Percentiles rank a stretch among this genome's conserved stretches.
Conservation (phyloP, 2,113 vertebrate species). For the Empidonax alnorum region DNA sequence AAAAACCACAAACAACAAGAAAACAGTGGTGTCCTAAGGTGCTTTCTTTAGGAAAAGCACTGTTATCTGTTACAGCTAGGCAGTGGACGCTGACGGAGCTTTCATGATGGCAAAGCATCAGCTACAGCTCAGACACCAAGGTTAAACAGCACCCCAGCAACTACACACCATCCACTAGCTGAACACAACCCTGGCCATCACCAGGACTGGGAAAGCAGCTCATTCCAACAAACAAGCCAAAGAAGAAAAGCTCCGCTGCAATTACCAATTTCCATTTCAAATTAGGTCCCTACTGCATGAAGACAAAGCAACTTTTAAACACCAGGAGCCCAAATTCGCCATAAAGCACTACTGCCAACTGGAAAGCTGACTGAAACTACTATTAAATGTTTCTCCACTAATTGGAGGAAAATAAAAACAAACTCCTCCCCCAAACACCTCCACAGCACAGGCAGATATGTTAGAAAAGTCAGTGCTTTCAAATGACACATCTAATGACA, state of each 20-base stretch:
- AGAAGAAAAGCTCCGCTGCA: neutral
- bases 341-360: neutral
- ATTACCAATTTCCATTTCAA: neutral
- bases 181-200: neutral
- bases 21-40: neutral
- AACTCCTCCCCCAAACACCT: fast-evolving
- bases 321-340: neutral
- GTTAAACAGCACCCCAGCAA: neutral
- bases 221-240: neutral
- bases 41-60: neutral
- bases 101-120: neutral
- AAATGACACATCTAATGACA: neutral
- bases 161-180: too few relatives aligned
- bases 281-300: neutral
- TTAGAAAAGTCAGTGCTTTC: neutral
- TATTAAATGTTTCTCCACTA: neutral
- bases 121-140: neutral
- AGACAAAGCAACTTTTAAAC: neutral
- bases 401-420: neutral
- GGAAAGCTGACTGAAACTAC: neutral
- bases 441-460: neutral
- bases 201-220: neutral
- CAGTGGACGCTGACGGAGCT: fast-evolving
- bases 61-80: neutral
- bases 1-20: neutral